Evolutionary conservation across 2,797 vertebrate genomes (phyloP).

Genomic region (Betta splendens): DNA sequence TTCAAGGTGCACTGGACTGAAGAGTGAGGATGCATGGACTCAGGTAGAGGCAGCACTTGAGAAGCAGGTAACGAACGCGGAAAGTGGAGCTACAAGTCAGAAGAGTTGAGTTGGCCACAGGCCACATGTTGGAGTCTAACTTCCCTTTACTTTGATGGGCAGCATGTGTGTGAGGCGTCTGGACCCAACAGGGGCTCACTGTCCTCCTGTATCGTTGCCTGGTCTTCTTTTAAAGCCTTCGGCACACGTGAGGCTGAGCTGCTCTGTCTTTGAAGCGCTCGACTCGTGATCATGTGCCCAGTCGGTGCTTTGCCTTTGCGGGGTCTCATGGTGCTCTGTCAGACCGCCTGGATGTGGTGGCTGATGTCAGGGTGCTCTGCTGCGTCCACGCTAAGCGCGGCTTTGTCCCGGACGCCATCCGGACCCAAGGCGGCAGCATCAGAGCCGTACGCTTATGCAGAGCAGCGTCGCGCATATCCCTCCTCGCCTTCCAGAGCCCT

Average conservation of each 20-base stretch:
- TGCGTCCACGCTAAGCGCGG: slow-evolving; percentile 2
- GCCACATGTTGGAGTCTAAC: too few species aligned
- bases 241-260: not conserved
- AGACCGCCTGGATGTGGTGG: slow-evolving; percentile 43
- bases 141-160: not conserved
- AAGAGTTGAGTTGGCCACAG: slow-evolving; percentile 7
- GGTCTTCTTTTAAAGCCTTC: slow-evolving; percentile 38
- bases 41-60: not conserved
- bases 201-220: not conserved
- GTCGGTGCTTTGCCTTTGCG: not conserved
- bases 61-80: slow-evolving; percentile 17
- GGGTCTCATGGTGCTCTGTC: slow-evolving; percentile 23
- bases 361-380: slow-evolving; percentile 43
- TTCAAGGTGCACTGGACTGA: slow-evolving; percentile 14
- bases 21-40: not conserved
- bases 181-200: not conserved
- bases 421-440: slow-evolving; percentile 12
- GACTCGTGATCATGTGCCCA: slow-evolving; percentile 25
- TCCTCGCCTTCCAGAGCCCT: slow-evolving; percentile 17
- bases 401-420: not conserved
- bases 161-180: not conserved
- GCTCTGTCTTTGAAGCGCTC: slow-evolving; percentile 4
- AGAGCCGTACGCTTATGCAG: slow-evolving; percentile 2
- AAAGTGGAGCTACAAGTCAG: slow-evolving; percentile 9
- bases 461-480: slow-evolving; percentile 14